These are phyloP conservation scores for Cyprinodon variegatus DNA, from an alignment of 2,113 vertebrate genomes.

Conservation along the genomic window DNA sequence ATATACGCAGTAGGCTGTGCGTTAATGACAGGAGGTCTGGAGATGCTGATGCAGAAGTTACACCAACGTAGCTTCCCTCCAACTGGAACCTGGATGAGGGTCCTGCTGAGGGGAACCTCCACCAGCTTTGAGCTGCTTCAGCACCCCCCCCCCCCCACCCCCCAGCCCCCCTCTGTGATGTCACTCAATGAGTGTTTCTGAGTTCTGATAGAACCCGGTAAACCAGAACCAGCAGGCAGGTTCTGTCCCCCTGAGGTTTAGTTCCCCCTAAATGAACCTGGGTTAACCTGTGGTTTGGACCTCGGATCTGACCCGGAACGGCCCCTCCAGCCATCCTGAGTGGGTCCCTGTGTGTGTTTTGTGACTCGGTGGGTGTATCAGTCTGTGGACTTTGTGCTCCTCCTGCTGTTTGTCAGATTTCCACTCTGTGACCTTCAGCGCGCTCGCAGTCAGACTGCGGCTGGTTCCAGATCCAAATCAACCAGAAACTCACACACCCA, in stretches of 20 bases:
- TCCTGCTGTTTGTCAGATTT: constrained; percentile 7
- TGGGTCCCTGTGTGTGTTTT: not conserved
- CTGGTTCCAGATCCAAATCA: not conserved
- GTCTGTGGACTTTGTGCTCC: constrained; percentile 37
- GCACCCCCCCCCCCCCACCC: too few relatives aligned
- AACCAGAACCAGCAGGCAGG: not conserved
- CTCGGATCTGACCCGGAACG: not conserved
- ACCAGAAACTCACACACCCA: not conserved
- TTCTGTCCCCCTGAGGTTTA: not conserved
- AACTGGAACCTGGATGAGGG: too few relatives aligned
- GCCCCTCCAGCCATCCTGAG: too few relatives aligned
- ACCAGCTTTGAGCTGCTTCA: too few relatives aligned
- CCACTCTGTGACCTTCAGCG: constrained; percentile 38
- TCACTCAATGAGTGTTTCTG: too few relatives aligned
- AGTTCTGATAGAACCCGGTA: not conserved
- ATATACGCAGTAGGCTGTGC: too few relatives aligned
- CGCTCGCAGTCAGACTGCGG: not conserved
- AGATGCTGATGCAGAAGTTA: too few relatives aligned
- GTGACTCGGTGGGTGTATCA: not conserved
- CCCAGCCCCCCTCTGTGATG: too few relatives aligned
- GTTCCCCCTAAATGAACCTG: not conserved
- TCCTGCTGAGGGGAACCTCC: too few relatives aligned
- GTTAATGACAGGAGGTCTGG: too few relatives aligned
- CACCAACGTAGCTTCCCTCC: too few relatives aligned
- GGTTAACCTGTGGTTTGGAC: not conserved